Evolutionary conservation across 2,888 invertebrate species (phyloP).

Genomic region (Eupithecia pulchellata): DNA sequence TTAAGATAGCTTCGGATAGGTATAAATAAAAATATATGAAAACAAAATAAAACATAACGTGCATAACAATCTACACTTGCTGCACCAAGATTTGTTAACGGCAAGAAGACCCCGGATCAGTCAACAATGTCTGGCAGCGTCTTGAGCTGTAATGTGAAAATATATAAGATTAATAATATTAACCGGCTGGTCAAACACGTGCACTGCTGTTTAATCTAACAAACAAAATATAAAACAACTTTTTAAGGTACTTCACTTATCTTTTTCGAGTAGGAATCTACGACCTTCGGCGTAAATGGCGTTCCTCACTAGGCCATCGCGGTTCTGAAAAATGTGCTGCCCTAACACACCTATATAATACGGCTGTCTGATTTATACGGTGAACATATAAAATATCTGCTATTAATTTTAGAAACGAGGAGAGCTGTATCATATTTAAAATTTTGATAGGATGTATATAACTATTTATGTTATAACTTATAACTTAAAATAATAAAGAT

Average conservation of each 20-base stretch:
- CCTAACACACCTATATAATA: constrained; percentile 3
- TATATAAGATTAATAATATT: no score
- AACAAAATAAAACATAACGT: no score
- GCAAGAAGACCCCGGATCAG: no score
- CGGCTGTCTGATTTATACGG: not conserved
- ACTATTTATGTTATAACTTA: no score
- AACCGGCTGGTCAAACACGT: not conserved
- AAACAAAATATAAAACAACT: not conserved
- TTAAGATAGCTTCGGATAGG: not conserved
- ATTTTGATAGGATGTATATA: no score
- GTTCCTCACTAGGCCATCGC: not conserved
- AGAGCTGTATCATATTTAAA: no score
- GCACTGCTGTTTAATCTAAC: not conserved
- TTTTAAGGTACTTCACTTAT: not conserved
- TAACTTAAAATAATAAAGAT: no score
- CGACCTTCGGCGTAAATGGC: not conserved
- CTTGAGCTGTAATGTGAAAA: no score
- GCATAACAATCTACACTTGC: no score
- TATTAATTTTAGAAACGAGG: not conserved
- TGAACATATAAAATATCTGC: not conserved
- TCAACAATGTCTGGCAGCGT: no score
- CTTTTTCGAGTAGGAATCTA: not conserved
- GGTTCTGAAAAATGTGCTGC: not conserved
- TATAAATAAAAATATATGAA: not conserved
- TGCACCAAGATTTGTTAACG: no score